Percentiles rank a stretch among this genome's conserved stretches.
Evolutionary conservation across 2,113 vertebrate species (phyloP).

Genomic region (Chelonoidis abingdonii): DNA sequence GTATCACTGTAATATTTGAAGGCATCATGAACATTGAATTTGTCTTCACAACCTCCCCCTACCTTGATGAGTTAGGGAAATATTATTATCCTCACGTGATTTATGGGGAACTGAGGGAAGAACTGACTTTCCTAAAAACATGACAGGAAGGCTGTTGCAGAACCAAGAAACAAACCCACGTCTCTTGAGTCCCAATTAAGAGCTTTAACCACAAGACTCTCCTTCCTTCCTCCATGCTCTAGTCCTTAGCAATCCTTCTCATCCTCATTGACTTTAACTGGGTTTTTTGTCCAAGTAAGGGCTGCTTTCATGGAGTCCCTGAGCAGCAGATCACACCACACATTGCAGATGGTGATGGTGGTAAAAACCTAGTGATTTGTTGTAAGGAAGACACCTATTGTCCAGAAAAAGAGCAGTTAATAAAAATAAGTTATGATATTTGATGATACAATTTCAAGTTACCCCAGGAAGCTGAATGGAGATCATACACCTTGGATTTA

Average conservation of each 20-base stretch:
- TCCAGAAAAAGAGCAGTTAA: not conserved
- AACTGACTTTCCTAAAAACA: not conserved
- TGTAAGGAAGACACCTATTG: not conserved
- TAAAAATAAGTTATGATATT: not conserved
- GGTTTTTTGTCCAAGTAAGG: not conserved
- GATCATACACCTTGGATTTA: not conserved
- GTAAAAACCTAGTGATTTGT: not conserved
- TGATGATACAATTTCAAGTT: not conserved
- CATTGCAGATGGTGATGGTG: not conserved
- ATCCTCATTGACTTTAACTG: not conserved
- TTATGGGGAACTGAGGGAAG: not conserved
- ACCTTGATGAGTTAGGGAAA: not conserved
- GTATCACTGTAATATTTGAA: not conserved
- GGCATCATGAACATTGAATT: not conserved
- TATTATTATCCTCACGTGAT: not conserved
- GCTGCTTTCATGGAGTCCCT: not conserved
- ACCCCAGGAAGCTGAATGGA: slow-evolving; percentile 2
- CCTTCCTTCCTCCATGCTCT: not conserved
- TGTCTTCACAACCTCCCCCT: not conserved
- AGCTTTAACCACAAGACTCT: not conserved
- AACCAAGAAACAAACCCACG: not conserved
- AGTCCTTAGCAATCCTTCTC: not conserved
- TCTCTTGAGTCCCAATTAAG: not conserved
- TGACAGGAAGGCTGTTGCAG: not conserved
- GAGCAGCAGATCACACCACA: not conserved